Evolutionary conservation across 2,113 vertebrate genomes (phyloP).

Genomic region (rat (Rattus norvegicus)): DNA sequence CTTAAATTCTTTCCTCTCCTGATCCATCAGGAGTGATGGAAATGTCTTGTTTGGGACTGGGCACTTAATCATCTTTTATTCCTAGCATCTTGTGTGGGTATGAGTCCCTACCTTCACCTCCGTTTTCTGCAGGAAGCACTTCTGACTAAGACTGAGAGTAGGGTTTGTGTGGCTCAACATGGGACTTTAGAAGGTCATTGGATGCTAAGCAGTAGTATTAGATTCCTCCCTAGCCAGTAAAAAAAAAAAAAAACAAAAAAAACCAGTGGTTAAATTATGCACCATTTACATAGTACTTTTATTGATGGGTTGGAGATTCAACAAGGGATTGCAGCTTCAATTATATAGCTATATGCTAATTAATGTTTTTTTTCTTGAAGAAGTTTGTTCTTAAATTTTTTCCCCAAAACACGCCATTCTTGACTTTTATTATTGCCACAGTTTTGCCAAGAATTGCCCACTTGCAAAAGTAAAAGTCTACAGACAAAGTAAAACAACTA

Average conservation of each 20-base stretch:
- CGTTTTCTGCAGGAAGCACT: not conserved
- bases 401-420: no score
- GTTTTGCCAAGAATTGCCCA: no score
- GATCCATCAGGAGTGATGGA: not conserved
- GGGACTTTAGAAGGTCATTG: not conserved
- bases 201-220: not conserved
- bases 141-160: not conserved
- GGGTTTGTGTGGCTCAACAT: not conserved
- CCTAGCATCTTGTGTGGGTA: not conserved
- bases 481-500: no score
- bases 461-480: no score
- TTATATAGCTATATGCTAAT: constrained; percentile 2
- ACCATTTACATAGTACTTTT: constrained; percentile 12
- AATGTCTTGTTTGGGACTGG: not conserved
- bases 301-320: not conserved
- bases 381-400: not conserved
- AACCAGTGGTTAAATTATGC: not conserved
- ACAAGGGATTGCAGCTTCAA: constrained; percentile 14
- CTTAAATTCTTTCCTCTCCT: not conserved
- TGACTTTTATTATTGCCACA: no score
- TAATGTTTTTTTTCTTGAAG: not conserved
- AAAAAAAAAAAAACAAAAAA: not conserved
- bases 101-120: not conserved
- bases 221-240: not conserved
- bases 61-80: not conserved